A percentile compares a stretch with the other conserved stretches of the same genome.
These are phyloP conservation scores for Congeria kusceri DNA, from an alignment of 2,888 invertebrate genomes.

Conservation along the genomic window DNA sequence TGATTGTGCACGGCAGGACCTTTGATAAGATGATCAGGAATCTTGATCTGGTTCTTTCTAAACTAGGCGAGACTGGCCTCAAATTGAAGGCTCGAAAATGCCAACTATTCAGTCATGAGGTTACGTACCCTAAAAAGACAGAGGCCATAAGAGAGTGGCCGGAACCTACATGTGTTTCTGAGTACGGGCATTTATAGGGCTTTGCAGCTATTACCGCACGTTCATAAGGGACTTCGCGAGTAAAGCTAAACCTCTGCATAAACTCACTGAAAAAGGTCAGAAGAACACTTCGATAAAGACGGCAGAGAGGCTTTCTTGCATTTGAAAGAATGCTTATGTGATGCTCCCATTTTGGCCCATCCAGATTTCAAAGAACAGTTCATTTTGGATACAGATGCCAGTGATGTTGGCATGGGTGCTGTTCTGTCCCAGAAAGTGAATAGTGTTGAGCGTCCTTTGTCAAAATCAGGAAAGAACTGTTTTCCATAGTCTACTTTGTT, in stretches of 20 bases:
- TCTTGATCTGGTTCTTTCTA: slow-evolving; percentile 32
- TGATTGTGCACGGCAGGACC: slow-evolving; percentile 35
- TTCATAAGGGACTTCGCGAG: slow-evolving; percentile 25
- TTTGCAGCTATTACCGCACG: slow-evolving; percentile 36
- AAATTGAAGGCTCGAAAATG: slow-evolving; percentile 55
- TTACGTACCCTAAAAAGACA: slow-evolving; percentile 31
- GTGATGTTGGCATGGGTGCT: slow-evolving; percentile 38
- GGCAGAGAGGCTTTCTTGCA: slow-evolving; percentile 22
- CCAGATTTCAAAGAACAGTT: slow-evolving; percentile 22
- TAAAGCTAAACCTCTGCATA: slow-evolving; percentile 38
- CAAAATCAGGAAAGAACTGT: slow-evolving; percentile 41
- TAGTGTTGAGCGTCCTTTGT: slow-evolving; percentile 18
- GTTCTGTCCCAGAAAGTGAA: slow-evolving; percentile 36
- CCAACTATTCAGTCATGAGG: slow-evolving; percentile 33
- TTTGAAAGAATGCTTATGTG: slow-evolving; percentile 11
- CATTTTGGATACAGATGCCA: slow-evolving; percentile 49
- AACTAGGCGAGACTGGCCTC: slow-evolving; percentile 32
- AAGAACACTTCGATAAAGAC: slow-evolving; percentile 20
- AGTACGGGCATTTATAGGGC: slow-evolving; percentile 34
- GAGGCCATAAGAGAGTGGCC: slow-evolving; percentile 31
- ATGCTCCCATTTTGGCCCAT: slow-evolving; percentile 29
- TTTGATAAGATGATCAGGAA: slow-evolving; percentile 31
- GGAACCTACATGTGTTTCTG: slow-evolving; percentile 26
- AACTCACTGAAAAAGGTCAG: slow-evolving; percentile 31
- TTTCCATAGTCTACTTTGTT: slow-evolving; percentile 30